Conservation (phyloP, 2,888 invertebrate species). For the Oasisia sp. region DNA sequence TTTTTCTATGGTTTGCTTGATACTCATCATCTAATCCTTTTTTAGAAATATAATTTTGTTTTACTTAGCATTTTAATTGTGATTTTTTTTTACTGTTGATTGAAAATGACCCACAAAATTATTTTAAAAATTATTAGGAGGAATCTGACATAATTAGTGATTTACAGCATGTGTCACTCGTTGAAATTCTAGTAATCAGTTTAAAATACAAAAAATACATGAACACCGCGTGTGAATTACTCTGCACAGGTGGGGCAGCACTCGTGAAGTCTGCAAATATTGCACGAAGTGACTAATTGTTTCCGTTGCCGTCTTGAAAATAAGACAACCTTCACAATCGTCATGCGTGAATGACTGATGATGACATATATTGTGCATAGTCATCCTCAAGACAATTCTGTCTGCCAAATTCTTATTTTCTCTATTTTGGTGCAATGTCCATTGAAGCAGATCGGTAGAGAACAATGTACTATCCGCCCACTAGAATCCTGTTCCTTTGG, state of each 20-base stretch:
- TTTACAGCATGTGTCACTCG: too few relatives aligned
- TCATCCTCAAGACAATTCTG: background rate
- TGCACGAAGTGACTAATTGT: background rate
- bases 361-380: background rate
- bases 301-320: background rate
- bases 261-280: background rate
- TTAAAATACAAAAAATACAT: too few relatives aligned
- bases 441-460: background rate
- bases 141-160: too few relatives aligned
- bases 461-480: background rate
- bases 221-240: too few relatives aligned
- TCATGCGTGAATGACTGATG: background rate
- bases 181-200: too few relatives aligned
- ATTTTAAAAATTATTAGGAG: too few relatives aligned
- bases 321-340: background rate
- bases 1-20: background rate
- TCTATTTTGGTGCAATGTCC: background rate
- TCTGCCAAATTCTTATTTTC: background rate
- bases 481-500: background rate
- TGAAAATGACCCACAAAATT: too few relatives aligned
- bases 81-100: too few relatives aligned
- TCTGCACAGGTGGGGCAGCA: background rate
- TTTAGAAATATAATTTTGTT: background rate
- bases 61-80: background rate
- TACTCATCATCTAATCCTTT: background rate